Evolutionary conservation across 2,888 invertebrate genomes (phyloP).

Genomic region (Trachelus troglodyta): DNA sequence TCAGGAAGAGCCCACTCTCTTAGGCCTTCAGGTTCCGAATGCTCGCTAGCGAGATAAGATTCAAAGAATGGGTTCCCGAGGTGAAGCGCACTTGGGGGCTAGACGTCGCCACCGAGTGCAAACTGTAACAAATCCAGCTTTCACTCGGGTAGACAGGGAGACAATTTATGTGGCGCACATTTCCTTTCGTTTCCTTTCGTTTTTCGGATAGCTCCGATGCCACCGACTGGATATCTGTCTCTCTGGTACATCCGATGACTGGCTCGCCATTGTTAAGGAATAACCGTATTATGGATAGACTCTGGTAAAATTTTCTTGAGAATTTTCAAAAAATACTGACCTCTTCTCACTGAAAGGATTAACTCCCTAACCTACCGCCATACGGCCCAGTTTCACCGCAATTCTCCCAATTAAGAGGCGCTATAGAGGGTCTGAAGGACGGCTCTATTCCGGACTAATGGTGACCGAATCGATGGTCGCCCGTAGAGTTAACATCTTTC

Average conservation of each 20-base stretch:
- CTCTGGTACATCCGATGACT: background rate
- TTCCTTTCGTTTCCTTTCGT: conserved; percentile 50
- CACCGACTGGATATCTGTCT: background rate
- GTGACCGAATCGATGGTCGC: conserved; percentile 1
- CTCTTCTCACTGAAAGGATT: background rate
- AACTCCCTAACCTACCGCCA: background rate
- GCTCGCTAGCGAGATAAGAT: conserved; percentile 17
- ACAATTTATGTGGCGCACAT: conserved; percentile 65
- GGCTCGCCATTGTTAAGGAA: background rate
- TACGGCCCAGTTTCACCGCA: background rate
- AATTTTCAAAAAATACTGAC: background rate
- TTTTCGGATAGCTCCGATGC: background rate
- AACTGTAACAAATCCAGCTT: conserved; percentile 67
- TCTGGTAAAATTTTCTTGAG: background rate
- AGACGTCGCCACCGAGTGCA: conserved; percentile 61
- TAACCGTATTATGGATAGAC: background rate
- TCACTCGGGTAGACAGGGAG: conserved; percentile 63
- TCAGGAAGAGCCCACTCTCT: background rate
- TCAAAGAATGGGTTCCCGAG: conserved; percentile 31
- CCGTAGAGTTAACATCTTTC: background rate
- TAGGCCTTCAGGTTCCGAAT: background rate
- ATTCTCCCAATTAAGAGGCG: background rate
- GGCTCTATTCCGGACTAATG: background rate
- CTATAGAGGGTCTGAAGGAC: background rate
- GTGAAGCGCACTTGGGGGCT: conserved; percentile 39